phyloP scores from a whole-genome alignment of 2,113 vertebrate species.

The Lepus europaeus region DNA sequence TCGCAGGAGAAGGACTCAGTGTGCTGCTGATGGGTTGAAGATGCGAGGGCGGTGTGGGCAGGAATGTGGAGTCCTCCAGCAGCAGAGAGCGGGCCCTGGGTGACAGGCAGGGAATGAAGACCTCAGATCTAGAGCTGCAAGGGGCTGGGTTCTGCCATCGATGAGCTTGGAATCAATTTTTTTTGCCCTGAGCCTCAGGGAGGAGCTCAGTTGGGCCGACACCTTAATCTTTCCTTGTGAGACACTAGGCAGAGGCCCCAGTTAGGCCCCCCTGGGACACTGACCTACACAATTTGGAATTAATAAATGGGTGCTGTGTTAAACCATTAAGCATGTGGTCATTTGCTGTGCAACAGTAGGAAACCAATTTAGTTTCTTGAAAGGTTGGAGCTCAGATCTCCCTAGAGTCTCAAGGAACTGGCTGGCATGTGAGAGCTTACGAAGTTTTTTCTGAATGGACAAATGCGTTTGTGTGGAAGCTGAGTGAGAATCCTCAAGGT shows the following conservation, averaged over 20 bases:
- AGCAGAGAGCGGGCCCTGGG: not conserved
- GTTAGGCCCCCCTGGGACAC: not conserved
- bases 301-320: not conserved
- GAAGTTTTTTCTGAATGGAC: slow-evolving; percentile 7
- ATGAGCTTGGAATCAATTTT: not conserved
- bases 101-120: not conserved
- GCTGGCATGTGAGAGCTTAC: not conserved
- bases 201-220: not conserved
- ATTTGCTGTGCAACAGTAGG: not conserved
- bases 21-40: not conserved
- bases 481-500: not conserved
- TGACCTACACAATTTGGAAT: not conserved
- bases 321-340: not conserved
- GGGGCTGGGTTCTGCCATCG: not conserved
- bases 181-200: not conserved
- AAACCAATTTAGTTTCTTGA: not conserved
- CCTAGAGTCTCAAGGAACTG: not conserved
- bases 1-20: not conserved
- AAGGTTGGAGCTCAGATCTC: not conserved
- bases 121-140: not conserved
- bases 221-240: not conserved
- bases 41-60: not conserved
- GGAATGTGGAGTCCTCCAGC: not conserved
- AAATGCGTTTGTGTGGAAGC: not conserved
- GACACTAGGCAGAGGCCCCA: not conserved